Percentiles rank a stretch among this genome's conserved stretches.
These are phyloP conservation scores for Pristionchus maxplancki DNA, from an alignment of 2,888 invertebrate species.

Conservation along the genomic window DNA sequence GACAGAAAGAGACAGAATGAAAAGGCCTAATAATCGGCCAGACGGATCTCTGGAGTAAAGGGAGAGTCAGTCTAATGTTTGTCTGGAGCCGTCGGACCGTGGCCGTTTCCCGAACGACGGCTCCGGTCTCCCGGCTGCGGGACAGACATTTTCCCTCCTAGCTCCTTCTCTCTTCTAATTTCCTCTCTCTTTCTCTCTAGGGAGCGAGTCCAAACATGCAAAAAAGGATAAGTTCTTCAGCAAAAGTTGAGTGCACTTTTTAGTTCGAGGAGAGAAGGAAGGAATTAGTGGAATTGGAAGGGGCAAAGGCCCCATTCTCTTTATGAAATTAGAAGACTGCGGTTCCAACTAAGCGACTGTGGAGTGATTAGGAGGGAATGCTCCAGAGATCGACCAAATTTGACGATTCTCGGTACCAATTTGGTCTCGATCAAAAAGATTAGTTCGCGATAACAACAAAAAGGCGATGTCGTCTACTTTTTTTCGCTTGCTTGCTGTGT, in stretches of 20 bases:
- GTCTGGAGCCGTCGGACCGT: not conserved
- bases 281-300: not conserved
- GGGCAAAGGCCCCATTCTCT: not conserved
- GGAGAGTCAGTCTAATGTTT: too few species aligned
- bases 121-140: not conserved
- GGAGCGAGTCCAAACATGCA: constrained; percentile 4
- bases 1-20: not conserved
- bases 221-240: not conserved
- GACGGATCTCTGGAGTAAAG: too few species aligned
- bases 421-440: not conserved
- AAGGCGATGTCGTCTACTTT: not conserved
- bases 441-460: not conserved
- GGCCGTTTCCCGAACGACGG: not conserved
- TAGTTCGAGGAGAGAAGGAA: not conserved
- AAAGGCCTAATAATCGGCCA: not conserved
- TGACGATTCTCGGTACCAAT: too few species aligned
- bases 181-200: not conserved
- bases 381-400: constrained; percentile 1
- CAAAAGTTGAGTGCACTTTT: not conserved
- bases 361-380: not conserved
- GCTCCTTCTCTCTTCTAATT: not conserved
- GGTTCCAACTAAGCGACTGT: not conserved
- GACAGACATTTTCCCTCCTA: not conserved
- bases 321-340: not conserved
- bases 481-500: constrained; percentile 20